phyloP scores from a whole-genome alignment of 2,113 vertebrate species.

The Meles meles region DNA sequence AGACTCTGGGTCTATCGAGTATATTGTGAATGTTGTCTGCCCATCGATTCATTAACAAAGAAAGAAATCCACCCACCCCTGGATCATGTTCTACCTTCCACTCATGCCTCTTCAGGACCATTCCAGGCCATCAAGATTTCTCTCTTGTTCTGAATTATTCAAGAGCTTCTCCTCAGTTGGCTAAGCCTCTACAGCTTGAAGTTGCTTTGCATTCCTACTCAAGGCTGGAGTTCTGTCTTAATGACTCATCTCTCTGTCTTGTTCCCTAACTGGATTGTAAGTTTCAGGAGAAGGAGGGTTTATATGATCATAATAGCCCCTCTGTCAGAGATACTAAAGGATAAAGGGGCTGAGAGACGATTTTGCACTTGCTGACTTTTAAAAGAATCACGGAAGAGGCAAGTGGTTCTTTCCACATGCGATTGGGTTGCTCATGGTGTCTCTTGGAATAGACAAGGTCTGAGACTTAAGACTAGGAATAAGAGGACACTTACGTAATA shows the following conservation, averaged over 20 bases:
- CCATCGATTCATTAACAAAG: neutral
- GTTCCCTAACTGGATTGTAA: neutral
- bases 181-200: neutral
- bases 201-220: neutral
- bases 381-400: neutral
- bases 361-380: neutral
- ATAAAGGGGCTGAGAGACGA: neutral
- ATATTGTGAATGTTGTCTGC: neutral
- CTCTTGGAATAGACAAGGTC: neutral
- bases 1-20: neutral
- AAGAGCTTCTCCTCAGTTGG: neutral
- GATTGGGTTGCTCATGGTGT: neutral
- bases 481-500: neutral
- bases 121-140: neutral
- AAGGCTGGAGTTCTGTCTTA: neutral
- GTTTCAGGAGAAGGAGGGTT: constrained; percentile 16
- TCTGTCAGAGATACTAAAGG: neutral
- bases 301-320: neutral
- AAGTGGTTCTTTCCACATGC: neutral
- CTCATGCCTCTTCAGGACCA: neutral
- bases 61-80: neutral
- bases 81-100: neutral
- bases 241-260: neutral
- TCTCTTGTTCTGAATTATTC: neutral
- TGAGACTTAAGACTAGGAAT: neutral